A percentile compares a stretch with the other conserved stretches of the same genome.
Evolutionary conservation across 2,888 invertebrate species (phyloP).

Genomic region (Caenorhabditis virilis): DNA sequence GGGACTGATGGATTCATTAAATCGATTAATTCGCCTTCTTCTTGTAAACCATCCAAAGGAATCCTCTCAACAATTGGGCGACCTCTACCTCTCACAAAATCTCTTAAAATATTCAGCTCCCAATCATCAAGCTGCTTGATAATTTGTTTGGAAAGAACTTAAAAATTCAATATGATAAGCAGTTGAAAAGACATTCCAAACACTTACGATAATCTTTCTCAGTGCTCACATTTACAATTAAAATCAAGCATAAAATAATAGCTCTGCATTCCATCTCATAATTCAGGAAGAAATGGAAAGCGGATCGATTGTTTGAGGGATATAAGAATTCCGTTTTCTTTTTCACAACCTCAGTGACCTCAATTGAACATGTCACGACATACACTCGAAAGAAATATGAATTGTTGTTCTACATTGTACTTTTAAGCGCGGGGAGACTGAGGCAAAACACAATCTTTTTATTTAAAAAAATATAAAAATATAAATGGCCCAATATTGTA

Average conservation of each 20-base stretch:
- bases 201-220: constrained; percentile 27
- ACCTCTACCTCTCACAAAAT: constrained; percentile 53
- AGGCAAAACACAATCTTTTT: background rate
- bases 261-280: constrained; percentile 30
- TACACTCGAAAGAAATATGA: background rate
- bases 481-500: background rate
- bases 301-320: background rate
- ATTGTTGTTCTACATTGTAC: background rate
- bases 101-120: constrained; percentile 49
- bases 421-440: background rate
- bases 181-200: background rate
- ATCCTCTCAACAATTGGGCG: constrained; percentile 38
- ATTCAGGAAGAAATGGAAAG: constrained; percentile 8
- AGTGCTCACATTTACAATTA: too few species aligned
- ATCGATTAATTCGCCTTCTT: constrained; percentile 12
- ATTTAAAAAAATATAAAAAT: background rate
- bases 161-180: constrained; percentile 1
- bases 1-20: constrained; percentile 26
- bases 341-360: background rate
- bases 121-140: constrained; percentile 46
- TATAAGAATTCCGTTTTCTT: background rate
- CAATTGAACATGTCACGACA: background rate
- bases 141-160: constrained; percentile 19
- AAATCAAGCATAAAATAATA: constrained; percentile 1
- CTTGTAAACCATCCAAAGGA: constrained; percentile 25